Percentiles rank a stretch among this genome's conserved stretches.
Conservation (phyloP, 2,113 vertebrate species). For the Petrocephalus zakoni region DNA sequence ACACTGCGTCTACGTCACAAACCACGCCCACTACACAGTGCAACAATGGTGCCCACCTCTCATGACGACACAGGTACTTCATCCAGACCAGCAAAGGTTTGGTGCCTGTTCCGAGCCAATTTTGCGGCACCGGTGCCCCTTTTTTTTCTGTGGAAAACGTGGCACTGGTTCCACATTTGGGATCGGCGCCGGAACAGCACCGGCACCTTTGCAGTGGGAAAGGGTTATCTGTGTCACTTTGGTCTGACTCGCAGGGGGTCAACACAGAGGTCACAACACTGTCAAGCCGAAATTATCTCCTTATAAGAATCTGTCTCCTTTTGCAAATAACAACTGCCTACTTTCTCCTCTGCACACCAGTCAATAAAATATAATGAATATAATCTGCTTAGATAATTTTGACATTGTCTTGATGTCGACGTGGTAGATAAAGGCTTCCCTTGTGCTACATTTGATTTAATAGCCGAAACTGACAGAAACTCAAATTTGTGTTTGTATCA, state of each 20-base stretch:
- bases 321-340: background rate
- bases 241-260: background rate
- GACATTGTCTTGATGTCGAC: background rate
- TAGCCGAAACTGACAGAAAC: background rate
- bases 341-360: background rate
- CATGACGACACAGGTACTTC: too few species aligned
- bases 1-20: too few species aligned
- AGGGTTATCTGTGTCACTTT: too few species aligned
- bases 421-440: background rate
- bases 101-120: too few species aligned
- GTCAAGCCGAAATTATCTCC: background rate
- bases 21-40: too few species aligned
- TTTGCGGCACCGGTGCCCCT: too few species aligned
- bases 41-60: too few species aligned
- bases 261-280: background rate
- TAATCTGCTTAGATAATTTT: background rate
- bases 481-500: background rate
- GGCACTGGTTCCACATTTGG: too few species aligned
- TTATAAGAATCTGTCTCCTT: background rate
- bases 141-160: too few species aligned
- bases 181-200: too few species aligned
- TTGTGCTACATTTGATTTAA: background rate
- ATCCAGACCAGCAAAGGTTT: too few species aligned
- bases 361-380: background rate
- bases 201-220: too few species aligned